Conservation (phyloP, 1,140 invertebrate genomes). For the Nylanderia fulva region DNA sequence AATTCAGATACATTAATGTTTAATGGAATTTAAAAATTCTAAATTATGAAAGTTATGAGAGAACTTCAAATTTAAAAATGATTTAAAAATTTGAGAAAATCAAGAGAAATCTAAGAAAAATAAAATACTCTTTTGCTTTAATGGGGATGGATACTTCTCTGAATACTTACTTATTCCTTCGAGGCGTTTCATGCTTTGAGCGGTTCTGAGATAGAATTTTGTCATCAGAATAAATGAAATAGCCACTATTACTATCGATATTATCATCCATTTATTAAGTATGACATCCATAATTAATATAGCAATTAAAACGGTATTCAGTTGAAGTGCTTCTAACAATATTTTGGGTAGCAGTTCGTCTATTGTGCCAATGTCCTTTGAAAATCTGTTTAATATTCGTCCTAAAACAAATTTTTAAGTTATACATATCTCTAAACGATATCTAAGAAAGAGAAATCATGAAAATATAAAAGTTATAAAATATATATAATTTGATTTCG, state of each 20-base stretch:
- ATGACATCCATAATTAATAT: slow-evolving; percentile 86
- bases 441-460: neutral
- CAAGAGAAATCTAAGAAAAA: neutral
- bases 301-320: slow-evolving; percentile 80
- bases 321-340: slow-evolving; percentile 89
- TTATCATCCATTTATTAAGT: slow-evolving; percentile 87
- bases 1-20: neutral
- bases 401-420: slow-evolving; percentile 81
- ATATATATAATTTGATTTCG: neutral
- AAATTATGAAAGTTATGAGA: neutral
- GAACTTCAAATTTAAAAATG: neutral
- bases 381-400: slow-evolving; percentile 92
- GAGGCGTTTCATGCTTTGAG: slow-evolving; percentile 87
- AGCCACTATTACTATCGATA: slow-evolving; percentile 86
- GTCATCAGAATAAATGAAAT: slow-evolving; percentile 86
- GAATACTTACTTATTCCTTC: slow-evolving; percentile 85
- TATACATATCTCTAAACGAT: neutral
- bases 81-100: neutral
- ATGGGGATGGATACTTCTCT: neutral
- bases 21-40: neutral
- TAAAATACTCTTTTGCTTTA: too few species aligned
- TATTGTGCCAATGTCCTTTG: slow-evolving; percentile 93
- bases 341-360: slow-evolving; percentile 92
- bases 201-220: slow-evolving; percentile 88
- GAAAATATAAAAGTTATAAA: too few species aligned